Evolutionary conservation across 2,113 vertebrate genomes (phyloP).

Genomic region (Podarcis cretensis): DNA sequence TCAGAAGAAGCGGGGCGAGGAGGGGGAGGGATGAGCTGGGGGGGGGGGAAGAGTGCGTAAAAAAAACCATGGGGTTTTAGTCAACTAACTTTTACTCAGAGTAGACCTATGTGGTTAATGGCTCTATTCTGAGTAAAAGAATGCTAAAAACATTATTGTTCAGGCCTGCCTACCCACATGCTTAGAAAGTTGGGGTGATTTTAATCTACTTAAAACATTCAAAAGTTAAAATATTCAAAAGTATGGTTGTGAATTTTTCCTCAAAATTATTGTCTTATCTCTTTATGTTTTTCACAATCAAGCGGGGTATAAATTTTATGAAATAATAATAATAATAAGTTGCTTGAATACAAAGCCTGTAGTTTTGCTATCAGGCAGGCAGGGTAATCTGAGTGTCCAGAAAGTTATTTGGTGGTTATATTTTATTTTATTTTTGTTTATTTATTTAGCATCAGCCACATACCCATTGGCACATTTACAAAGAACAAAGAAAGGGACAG

Average conservation of each 20-base stretch:
- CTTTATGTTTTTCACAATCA: no score
- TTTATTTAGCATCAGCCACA: background rate
- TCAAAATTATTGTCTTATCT: no score
- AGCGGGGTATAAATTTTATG: no score
- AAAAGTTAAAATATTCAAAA: no score
- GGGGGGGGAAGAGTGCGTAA: background rate
- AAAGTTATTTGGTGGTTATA: background rate
- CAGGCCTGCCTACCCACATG: background rate
- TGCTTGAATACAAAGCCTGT: no score
- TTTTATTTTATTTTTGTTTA: background rate
- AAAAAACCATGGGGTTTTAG: background rate
- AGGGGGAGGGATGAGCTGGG: background rate
- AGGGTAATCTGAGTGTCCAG: background rate
- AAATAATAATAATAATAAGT: no score
- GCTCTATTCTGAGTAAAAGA: no score
- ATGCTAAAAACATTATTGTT: no score
- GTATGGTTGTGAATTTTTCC: no score
- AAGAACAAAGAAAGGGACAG: background rate
- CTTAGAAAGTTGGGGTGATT: background rate
- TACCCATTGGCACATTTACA: background rate
- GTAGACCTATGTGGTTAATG: no score
- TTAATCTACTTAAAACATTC: no score
- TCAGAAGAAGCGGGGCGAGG: background rate
- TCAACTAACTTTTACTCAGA: no score
- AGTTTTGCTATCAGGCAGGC: background rate